Evolutionary conservation across 1,140 invertebrate genomes (phyloP).

Genomic region (Coptotermes formosanus): DNA sequence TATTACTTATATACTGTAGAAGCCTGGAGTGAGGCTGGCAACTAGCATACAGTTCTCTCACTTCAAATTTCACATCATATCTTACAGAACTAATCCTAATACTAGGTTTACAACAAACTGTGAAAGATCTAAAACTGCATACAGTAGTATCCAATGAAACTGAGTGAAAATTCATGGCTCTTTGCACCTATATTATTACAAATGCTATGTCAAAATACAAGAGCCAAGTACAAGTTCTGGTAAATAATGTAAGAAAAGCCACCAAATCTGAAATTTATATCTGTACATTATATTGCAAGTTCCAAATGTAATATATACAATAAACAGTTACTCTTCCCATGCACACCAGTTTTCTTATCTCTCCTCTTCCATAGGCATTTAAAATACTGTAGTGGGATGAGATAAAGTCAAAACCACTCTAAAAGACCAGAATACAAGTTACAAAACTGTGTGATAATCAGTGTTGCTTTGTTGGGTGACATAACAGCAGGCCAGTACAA

Average conservation of each 20-base stretch:
- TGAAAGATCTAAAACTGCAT: constrained; percentile 17
- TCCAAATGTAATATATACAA: neutral
- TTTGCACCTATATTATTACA: neutral
- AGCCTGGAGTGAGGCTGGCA: neutral
- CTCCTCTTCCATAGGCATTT: neutral
- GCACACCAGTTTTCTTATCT: neutral
- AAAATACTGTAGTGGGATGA: neutral
- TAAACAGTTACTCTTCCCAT: neutral
- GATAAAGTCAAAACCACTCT: neutral
- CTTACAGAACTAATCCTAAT: neutral
- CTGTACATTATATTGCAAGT: neutral
- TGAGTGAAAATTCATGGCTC: neutral
- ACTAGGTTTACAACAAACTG: constrained; percentile 12
- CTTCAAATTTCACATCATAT: constrained; percentile 9
- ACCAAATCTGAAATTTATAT: neutral
- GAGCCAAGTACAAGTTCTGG: neutral
- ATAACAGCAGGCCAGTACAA: too few relatives aligned
- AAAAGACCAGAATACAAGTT: neutral
- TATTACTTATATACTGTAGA: neutral
- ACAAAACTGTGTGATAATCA: neutral
- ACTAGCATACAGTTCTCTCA: constrained; percentile 12
- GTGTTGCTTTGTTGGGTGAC: too few relatives aligned
- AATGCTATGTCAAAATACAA: neutral
- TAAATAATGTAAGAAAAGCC: neutral
- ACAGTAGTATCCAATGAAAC: neutral